Evolutionary conservation across 2,113 vertebrate species (phyloP).

Genomic region (rabbit (Oryctolagus cuniculus)): mOryCun1.1 NC_091432.1:177310001-177310500

Average conservation of each 20-base stretch:
- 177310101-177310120: background rate
- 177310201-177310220: too few species aligned
- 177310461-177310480: background rate
- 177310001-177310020: background rate
- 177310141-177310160: background rate
- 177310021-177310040: background rate
- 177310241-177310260: too few species aligned
- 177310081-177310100: background rate
- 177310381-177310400: too few species aligned
- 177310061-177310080: background rate
- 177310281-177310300: too few species aligned
- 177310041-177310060: background rate
- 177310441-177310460: background rate
- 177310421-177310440: background rate
- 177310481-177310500: background rate
- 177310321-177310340: too few species aligned
- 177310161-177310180: constrained; percentile 32
- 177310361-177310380: too few species aligned
- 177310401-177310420: too few species aligned
- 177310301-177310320: too few species aligned
- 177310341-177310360: too few species aligned
- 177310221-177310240: too few species aligned
- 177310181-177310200: too few species aligned
- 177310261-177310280: too few species aligned
- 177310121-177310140: constrained; percentile 21